Percentiles rank a stretch among this genome's conserved stretches.
Conservation (phyloP, 2,113 vertebrate species). For the Falcunculus frontatus region DNA sequence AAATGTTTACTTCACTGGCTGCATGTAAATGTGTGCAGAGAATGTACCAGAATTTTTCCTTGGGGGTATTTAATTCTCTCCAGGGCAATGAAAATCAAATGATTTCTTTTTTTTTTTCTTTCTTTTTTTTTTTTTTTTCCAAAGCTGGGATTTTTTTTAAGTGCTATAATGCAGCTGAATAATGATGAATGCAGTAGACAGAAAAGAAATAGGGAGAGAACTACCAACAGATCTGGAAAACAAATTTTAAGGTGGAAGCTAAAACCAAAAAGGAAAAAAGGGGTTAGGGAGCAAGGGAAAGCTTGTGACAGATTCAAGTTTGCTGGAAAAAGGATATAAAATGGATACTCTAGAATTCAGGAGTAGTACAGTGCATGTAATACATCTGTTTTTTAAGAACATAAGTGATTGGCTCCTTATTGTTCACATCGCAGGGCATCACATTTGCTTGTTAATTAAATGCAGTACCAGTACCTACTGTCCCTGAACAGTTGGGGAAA, state of each 20-base stretch:
- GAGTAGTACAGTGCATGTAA: conserved; percentile 41
- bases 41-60: conserved; percentile 93
- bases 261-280: conserved; percentile 25
- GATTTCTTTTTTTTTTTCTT: conserved; percentile 73
- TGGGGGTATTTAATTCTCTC: conserved; percentile 91
- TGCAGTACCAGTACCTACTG: conserved; percentile 61
- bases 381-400: conserved; percentile 67
- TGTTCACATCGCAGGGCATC: conserved; percentile 71
- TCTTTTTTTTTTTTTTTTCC: conserved; percentile 39
- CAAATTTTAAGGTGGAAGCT: conserved; percentile 63
- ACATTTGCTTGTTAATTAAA: conserved; percentile 78
- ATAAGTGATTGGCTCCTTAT: conserved; percentile 59
- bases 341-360: conserved; percentile 48
- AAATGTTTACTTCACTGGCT: conserved; percentile 97
- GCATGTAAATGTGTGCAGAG: conserved; percentile 91
- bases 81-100: conserved; percentile 94
- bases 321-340: conserved; percentile 45
- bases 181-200: conserved; percentile 84
- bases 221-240: conserved; percentile 61
- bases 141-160: conserved; percentile 74
- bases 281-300: conserved; percentile 7
- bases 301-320: conserved; percentile 32
- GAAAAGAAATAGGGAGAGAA: conserved; percentile 61
- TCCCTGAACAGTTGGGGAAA: conserved; percentile 63
- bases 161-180: conserved; percentile 87